Evolutionary conservation across 2,888 invertebrate species (phyloP), one percentile per base, ranked within the genome.

Genomic region (Epistrophe grossulariae): DNA sequence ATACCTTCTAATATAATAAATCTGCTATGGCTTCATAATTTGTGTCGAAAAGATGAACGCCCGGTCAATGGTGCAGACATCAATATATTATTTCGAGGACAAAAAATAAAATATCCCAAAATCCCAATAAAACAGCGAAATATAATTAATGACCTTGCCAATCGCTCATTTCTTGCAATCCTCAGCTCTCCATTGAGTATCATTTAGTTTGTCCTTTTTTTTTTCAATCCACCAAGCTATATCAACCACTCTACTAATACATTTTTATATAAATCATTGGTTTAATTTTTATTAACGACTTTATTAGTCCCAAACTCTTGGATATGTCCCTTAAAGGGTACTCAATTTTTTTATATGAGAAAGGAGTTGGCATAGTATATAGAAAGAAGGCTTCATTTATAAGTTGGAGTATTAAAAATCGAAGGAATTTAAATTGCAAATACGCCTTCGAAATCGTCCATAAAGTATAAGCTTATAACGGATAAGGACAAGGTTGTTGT

Each of bases 271-370:
- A 87, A 87, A 87, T 87, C 83, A 83, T 83, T 83, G 79, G 60
- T 83, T 87, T 83, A 83, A 79, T 87, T 87, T 82, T 72, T 83
- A 83, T 87, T 79, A 81, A 85, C 81, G 85, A 81, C 85, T 85
- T 81, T 77, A 78, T 81, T 85, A 78, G 81, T 55, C 71, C 35
- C 28, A 57, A 50, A 48, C 24, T n/a, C 13, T 48, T 66, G 31
- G 17, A 24, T n/a, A 0, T 17, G 17, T 55, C 45, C 10, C 17
- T 5, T 43, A 13, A 28, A 57, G 50, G 17, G 43, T 15, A 40
- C 62, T 35, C 71, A 79, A 71, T 28, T 28, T 40, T 38, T 38
- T 0, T 4, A 52, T 24, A n/a, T 4, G 15, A 19, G n/a, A 28
- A 45, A 31, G 43, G 55, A 70, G 66, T 71, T 59, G 57, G 28